phyloP scores from a whole-genome alignment of 2,888 invertebrate genomes.

The Tetrapedia diversipes region DNA sequence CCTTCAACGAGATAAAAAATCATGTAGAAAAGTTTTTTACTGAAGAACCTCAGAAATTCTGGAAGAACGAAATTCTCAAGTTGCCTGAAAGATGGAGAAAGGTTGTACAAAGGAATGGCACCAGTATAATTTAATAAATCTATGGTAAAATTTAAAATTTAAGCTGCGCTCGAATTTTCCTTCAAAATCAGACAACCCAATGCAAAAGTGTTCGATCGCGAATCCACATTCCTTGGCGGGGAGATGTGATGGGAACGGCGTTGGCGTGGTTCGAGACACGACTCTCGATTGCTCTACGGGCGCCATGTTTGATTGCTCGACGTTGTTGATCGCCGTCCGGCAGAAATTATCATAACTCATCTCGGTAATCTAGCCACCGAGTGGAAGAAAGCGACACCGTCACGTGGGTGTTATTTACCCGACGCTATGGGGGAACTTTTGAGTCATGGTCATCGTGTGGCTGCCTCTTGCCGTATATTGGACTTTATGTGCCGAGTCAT shows the following conservation, averaged over 20 bases:
- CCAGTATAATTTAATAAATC: too few relatives aligned
- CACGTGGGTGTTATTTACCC: constrained; percentile 75
- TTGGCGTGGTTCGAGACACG: constrained; percentile 77
- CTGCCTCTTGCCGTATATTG: constrained; percentile 60
- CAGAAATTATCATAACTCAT: constrained; percentile 80
- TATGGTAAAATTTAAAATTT: too few relatives aligned
- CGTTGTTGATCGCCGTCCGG: constrained; percentile 80
- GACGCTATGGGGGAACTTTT: constrained; percentile 66
- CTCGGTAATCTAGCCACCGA: constrained; percentile 76
- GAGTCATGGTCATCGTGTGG: constrained; percentile 68
- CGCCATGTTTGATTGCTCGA: constrained; percentile 81
- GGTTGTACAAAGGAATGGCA: too few relatives aligned
- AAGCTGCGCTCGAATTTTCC: too few relatives aligned
- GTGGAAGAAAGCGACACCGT: constrained; percentile 74
- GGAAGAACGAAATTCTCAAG: too few relatives aligned
- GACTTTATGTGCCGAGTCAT: constrained; percentile 67
- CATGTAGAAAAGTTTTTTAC: too few relatives aligned
- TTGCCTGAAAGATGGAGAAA: too few relatives aligned
- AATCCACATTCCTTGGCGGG: constrained; percentile 34
- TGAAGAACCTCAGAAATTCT: too few relatives aligned
- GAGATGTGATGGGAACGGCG: constrained; percentile 68
- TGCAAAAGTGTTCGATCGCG: constrained; percentile 4
- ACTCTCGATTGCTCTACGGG: constrained; percentile 76
- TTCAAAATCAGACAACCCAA: too few relatives aligned
- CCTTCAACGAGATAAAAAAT: too few relatives aligned